Conservation (phyloP, 2,797 vertebrate genomes). For the Phrynocephalus vlangalii region DNA sequence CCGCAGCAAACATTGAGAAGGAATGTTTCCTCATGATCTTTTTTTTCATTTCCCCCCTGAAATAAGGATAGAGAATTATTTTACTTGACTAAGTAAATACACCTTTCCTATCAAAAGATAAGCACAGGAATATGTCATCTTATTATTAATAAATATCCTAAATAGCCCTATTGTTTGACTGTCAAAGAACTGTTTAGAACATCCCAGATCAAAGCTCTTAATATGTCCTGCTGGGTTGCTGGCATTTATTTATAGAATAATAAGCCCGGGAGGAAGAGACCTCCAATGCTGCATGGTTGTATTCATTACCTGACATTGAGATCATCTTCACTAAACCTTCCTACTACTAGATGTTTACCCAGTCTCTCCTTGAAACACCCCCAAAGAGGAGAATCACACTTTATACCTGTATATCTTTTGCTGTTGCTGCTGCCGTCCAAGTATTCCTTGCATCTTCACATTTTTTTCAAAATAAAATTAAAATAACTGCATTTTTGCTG, state of each 20-base stretch:
- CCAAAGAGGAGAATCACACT: too few relatives aligned
- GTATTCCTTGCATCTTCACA: not conserved
- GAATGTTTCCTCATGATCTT: conserved; percentile 2
- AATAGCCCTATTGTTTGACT: conserved; percentile 8
- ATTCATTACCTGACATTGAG: not conserved
- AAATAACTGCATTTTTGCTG: not conserved
- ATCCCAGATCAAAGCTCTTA: conserved; percentile 33
- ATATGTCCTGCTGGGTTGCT: not conserved
- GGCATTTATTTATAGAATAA: conserved; percentile 15
- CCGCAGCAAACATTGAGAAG: conserved; percentile 22
- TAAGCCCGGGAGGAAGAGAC: conserved; percentile 1
- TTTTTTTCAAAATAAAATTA: not conserved
- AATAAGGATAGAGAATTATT: conserved; percentile 30
- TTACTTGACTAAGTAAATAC: conserved; percentile 57
- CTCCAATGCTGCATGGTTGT: not conserved
- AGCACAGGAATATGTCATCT: conserved; percentile 5
- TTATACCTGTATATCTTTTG: not conserved
- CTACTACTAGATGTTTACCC: not conserved
- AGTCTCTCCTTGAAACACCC: not conserved
- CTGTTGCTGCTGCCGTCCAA: not conserved
- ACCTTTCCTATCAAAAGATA: conserved; percentile 27
- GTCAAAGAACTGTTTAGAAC: conserved; percentile 24
- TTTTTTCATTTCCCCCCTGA: conserved; percentile 37
- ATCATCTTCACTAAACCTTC: not conserved
- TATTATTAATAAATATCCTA: conserved; percentile 29